Base-by-base conservation (phyloP, 2,113 vertebrate genomes). In the Rhadina sibilatrix region DNA sequence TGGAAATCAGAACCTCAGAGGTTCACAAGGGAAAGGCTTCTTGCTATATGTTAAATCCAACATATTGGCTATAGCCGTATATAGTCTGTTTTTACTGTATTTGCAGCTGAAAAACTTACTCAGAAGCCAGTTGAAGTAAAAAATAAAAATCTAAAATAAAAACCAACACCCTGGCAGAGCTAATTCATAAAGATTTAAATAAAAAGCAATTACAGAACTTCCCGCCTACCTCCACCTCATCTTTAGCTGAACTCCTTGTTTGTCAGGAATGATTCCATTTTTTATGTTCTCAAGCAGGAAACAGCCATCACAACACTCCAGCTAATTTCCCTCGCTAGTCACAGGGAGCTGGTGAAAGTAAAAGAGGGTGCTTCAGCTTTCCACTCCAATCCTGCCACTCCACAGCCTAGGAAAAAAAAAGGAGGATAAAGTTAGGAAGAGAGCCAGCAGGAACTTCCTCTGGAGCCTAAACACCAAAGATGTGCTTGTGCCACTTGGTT, bases 141-240 rank as follows among this genome's bases (percentile, higher is more conserved):
- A 94, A 93, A 81, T 59, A 83, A 80, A 86, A 94, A 66, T 30
- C 75, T 63, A 69, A 81, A 87, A 70, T 56, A 89, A 75, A 80
- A 87, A 50, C 40, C 86, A 74, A 30, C 60, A 52, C 53, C 64
- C 56, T 90, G 83, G 83, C 92, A 95, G 80, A 94, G 90, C 86
- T 94, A 96, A 96, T 97, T 96, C 94, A 96, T 94, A 81, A 96
- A 96, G 96, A 83, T 74, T 96, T 88, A 94, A 97, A 92, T 94
- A 92, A 96, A 93, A 93, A 61, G 80, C 94, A 94, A 86, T 97
- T 93, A 88, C 80, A 96, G 96, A 95, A 79, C 90, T 96, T 97
- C 88, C 72, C 90, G 33, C 96, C 94, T 64, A 96, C 96, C 80
- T 96, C 65, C 61, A 90, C 69, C 86, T 95, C 80, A 53, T 94